These are phyloP conservation scores for Cyanoramphus novaezelandiae DNA, from an alignment of 2,113 vertebrate genomes.

Conservation along the genomic window DNA sequence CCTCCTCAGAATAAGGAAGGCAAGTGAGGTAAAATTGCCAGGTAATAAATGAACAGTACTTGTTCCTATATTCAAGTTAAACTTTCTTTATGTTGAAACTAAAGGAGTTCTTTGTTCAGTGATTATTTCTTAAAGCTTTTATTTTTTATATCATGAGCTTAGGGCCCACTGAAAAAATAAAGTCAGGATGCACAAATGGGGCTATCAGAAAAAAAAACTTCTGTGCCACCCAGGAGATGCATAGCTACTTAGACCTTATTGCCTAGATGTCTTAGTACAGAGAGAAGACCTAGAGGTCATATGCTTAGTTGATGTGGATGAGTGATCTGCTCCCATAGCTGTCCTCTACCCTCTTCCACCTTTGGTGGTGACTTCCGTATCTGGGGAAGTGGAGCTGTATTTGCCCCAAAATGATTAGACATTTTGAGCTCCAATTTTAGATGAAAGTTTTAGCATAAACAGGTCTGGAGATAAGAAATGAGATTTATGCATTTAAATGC, in stretches of 20 bases:
- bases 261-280: not conserved
- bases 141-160: not conserved
- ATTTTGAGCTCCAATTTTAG: not conserved
- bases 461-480: not conserved
- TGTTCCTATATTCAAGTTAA: not conserved
- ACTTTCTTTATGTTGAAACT: not conserved
- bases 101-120: not conserved
- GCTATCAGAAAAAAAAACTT: not conserved
- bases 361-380: not conserved
- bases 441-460: not conserved
- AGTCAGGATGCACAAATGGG: not conserved
- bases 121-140: not conserved
- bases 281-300: not conserved
- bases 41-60: not conserved
- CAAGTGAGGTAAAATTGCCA: not conserved
- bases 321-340: not conserved
- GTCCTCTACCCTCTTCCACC: not conserved
- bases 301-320: not conserved
- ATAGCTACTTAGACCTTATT: not conserved
- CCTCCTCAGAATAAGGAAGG: not conserved
- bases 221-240: not conserved
- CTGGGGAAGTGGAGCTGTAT: not conserved
- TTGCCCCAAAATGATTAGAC: not conserved
- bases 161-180: not conserved
- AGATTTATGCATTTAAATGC: slow-evolving; percentile 29